Evolutionary conservation across 2,888 invertebrate genomes (phyloP), one percentile per base, ranked within the genome.

Genomic region (Mylabris sibirica): DNA sequence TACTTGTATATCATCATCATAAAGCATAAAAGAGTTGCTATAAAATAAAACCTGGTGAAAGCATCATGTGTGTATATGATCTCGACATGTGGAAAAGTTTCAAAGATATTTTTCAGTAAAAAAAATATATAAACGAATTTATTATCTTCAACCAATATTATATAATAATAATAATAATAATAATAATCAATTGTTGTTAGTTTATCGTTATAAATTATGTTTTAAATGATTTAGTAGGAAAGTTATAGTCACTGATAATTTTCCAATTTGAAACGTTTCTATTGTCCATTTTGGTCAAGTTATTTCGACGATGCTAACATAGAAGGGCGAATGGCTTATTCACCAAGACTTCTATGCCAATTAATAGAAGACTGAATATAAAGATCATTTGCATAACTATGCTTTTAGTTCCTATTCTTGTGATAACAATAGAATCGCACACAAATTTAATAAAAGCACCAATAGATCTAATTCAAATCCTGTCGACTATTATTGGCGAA

Each of bases 231-330:
- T 76, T 75, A 77, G 75, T 72, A 72, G 60, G 69, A 73, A 74
- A 76, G 76, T 77, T 78, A 72, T 73, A 71, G 75, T 74, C 72
- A 72, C 72, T 73, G 66, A 72, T 74, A 76, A 77, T 77, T 73
- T 75, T 66, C 72, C 71, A 73, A 74, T 75, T 75, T 74, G 69
- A 75, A 72, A 72, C 72, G 73, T 72, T 77, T 72, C 77, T 70
- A 79, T 79, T 79, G 78, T 78, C 76, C 77, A 77, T 76, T 78
- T 77, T 68, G 76, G 76, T 75, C 77, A 77, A 79, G 78, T 78
- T 79, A 79, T 79, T 77, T 74, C 72, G 75, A 73, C 74, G 70
- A 79, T 78, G 78, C 75, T 71, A 75, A 74, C 74, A 74, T 75
- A 72, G 70, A 71, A 70, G 67, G 53, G 53, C 44, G 20, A 49